Percentiles rank a stretch among this genome's conserved stretches.
These are phyloP conservation scores for Acromyrmex heyeri DNA, from an alignment of 1,140 invertebrate genomes.

Conservation along the genomic window DNA sequence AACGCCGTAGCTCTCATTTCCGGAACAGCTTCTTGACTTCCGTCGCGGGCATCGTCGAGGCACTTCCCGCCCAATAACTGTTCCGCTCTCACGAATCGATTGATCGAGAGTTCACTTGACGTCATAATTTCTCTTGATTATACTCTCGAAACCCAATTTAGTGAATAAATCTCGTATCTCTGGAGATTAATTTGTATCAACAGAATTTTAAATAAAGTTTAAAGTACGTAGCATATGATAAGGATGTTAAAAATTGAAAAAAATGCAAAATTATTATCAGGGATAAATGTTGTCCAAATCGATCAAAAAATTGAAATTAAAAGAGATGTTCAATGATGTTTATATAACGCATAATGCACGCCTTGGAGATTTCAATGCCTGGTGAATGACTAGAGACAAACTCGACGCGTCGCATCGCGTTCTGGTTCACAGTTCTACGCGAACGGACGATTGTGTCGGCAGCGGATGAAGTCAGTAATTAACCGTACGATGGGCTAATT, in stretches of 20 bases:
- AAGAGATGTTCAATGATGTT: neutral
- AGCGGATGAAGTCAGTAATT: slow-evolving; percentile 67
- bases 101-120: neutral
- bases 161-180: neutral
- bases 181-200: neutral
- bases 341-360: neutral
- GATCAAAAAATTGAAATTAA: neutral
- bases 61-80: slow-evolving; percentile 34
- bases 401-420: neutral
- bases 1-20: slow-evolving; percentile 84
- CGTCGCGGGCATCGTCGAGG: slow-evolving; percentile 78
- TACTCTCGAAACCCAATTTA: neutral
- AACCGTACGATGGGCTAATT: slow-evolving; percentile 41
- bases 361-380: slow-evolving; percentile 29
- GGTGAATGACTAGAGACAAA: slow-evolving; percentile 26
- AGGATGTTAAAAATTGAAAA: neutral
- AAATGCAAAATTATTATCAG: neutral
- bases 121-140: neutral
- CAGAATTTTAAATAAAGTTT: neutral
- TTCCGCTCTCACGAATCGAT: slow-evolving; percentile 42
- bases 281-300: neutral
- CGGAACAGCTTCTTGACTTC: slow-evolving; percentile 83
- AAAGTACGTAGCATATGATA: neutral
- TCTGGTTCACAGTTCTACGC: slow-evolving; percentile 52
- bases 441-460: slow-evolving; percentile 11